These are phyloP conservation scores for Tenthredo mesomela DNA, from an alignment of 2,888 invertebrate species.

Conservation along the genomic window DNA sequence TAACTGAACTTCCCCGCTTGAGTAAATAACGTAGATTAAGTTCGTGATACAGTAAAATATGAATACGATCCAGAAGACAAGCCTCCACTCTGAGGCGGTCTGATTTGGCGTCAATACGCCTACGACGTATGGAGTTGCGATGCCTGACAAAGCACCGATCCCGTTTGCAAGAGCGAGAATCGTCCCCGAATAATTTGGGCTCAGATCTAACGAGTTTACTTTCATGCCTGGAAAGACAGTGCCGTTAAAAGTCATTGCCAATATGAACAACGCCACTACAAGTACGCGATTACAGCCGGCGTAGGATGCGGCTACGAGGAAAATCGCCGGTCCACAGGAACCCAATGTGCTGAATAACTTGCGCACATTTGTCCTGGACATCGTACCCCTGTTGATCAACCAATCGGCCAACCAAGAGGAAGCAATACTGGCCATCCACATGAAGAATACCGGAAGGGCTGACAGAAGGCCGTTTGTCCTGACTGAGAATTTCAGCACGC, in stretches of 20 bases:
- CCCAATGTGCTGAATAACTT: constrained; percentile 86
- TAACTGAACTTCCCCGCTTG: constrained; percentile 74
- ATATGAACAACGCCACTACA: constrained; percentile 80
- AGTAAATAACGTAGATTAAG: constrained; percentile 71
- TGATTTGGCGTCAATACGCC: constrained; percentile 79
- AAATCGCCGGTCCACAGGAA: constrained; percentile 82
- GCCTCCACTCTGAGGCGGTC: constrained; percentile 71
- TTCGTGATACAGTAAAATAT: constrained; percentile 71
- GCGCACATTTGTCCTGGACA: constrained; percentile 81
- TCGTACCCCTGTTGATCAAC: constrained; percentile 81
- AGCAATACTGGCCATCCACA: constrained; percentile 83
- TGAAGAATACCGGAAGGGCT: constrained; percentile 83
- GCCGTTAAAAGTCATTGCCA: constrained; percentile 85
- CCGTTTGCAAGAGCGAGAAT: constrained; percentile 86
- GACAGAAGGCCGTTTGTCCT: constrained; percentile 83
- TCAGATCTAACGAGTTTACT: constrained; percentile 84
- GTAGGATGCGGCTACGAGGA: constrained; percentile 83
- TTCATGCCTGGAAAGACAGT: constrained; percentile 87
- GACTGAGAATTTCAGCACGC: constrained; percentile 84
- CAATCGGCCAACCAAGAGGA: constrained; percentile 86
- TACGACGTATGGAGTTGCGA: constrained; percentile 83
- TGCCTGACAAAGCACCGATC: constrained; percentile 84
- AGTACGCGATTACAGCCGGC: constrained; percentile 80
- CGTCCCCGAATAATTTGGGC: constrained; percentile 84
- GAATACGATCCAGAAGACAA: constrained; percentile 76